These are phyloP conservation scores for Coenobita brevimanus DNA, from an alignment of 1,140 invertebrate genomes.

Conservation along the genomic window DNA sequence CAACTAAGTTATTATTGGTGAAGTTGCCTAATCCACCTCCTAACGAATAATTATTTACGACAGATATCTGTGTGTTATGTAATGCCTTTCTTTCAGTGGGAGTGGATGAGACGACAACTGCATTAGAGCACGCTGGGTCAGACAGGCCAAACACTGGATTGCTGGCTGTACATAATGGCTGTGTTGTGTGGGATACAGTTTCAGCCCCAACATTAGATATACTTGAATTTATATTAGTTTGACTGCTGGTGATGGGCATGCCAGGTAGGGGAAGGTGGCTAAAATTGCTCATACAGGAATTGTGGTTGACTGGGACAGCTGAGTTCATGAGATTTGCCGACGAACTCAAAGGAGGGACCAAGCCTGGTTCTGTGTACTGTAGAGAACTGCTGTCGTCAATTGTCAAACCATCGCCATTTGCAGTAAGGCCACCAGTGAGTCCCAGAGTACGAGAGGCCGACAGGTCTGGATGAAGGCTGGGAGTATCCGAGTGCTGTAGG, in stretches of 20 bases:
- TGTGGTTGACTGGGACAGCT: slow-evolving; percentile 20
- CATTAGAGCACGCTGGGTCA: slow-evolving; percentile 15
- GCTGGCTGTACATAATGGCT: slow-evolving; percentile 43
- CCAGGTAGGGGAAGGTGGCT: slow-evolving; percentile 36
- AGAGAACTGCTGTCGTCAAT: slow-evolving; percentile 10
- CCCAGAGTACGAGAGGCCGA: slow-evolving; percentile 21
- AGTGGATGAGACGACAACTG: slow-evolving; percentile 9
- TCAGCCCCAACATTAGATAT: not conserved
- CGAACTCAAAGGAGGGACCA: slow-evolving; percentile 35
- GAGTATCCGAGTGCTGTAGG: slow-evolving; percentile 19
- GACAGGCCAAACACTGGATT: slow-evolving; percentile 46
- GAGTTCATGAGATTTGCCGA: slow-evolving; percentile 39
- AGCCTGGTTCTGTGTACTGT: slow-evolving; percentile 42
- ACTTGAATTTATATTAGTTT: not conserved
- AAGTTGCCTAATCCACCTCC: slow-evolving; percentile 31
- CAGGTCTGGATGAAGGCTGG: slow-evolving; percentile 41
- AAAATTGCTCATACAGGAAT: slow-evolving; percentile 44
- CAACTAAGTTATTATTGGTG: slow-evolving; percentile 7
- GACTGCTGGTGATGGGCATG: slow-evolving; percentile 50
- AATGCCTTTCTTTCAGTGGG: slow-evolving; percentile 15
- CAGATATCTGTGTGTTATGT: slow-evolving; percentile 18
- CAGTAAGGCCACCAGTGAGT: slow-evolving; percentile 23
- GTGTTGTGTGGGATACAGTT: slow-evolving; percentile 5
- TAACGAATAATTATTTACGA: slow-evolving; percentile 33
- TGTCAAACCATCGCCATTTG: slow-evolving; percentile 31